Evolutionary conservation across 2,113 vertebrate species (phyloP), one percentile per base, ranked within the genome.

Genomic region (Hassar affinis): DNA sequence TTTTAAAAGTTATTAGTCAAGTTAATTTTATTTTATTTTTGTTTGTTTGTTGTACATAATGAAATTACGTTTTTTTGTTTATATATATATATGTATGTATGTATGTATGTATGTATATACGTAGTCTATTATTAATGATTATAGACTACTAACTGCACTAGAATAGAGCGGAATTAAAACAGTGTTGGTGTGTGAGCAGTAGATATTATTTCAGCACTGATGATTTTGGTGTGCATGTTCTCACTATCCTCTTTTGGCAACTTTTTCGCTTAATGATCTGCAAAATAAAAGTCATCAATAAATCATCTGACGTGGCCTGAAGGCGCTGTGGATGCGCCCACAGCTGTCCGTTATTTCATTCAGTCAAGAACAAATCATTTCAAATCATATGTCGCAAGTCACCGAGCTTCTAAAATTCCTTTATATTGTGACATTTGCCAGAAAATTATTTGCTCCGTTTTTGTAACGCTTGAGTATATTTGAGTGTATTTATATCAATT

Each of bases 221-320:
- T 35, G 49, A 74, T 22, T 54, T 52, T 54, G 17, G 3, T 54
- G 51, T 35, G 9, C 51, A 22, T 20, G 74, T 33, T 56, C 9
- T 20, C 11, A 33, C 25, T 47, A 27, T n/a, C 25, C 10, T 2
- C 49, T 71, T 42, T 49, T 18, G 57, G 79, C 57, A 38, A 74
- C 54, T 72, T 77, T 54, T 30, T 71, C 18, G 74, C 42, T 74
- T 61, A 27, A 75, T 75, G 35, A 49, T 20, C 17, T 61, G 71
- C 80, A 51, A 47, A 82, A 74, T 82, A 79, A 82, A 72, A 54
- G 18, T 25, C 66, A 61, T 22, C 66, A 74, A 62, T 84, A 62
- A 71, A 52, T 68, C 56, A 18, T 72, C 18, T 11, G 51, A 35
- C 22, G 22, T 30, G 49, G 12, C 75, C 76, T 42, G 78, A 6